Base-by-base conservation (phyloP, 2,797 vertebrate genomes). In the Micrastur ruficollis region DNA sequence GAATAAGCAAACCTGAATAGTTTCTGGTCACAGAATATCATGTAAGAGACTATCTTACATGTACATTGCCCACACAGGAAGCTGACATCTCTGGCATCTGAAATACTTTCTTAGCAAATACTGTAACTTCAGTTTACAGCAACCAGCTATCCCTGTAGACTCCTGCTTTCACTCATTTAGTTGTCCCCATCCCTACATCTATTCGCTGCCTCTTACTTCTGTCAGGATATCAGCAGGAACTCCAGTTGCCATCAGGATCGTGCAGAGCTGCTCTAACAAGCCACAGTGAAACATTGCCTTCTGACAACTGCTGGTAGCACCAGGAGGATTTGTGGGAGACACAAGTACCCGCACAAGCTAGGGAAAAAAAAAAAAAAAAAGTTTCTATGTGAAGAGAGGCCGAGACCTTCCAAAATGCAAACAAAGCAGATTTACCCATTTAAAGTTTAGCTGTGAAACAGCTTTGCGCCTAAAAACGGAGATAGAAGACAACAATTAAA, bases 161-260 rank as follows among this genome's bases (percentile, higher is more conserved):
- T 12, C 36, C 63, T 27, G 27, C 3, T 52, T 8, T 3, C 21
- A 22, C 22, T 31, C 40, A 3, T 2, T 1, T 2, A n/a, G 20
- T 3, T 26, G 1, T 36, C 47, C 32, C 71, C 74, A 19, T 2
- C 66, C 59, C 67, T 8, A 1, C 31, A 16, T 5, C 12, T 47
- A 1, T 2, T 8, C 49, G 7, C 27, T 22, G 31, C 56, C 26
- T 19, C 70, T 98, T 97, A 99, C 99, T 98, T 99, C 99, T 1
- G 99, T 99, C 87, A 99, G 98, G 94, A 99, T 99, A 75, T 99
- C 99, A 31, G 99, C 99, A 84, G 99, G 99, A 79, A 99, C 99
- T 1, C 99, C 99, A 0, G 99, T 99, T 23, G 99, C 99, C 99
- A 99, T 99, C 58, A 99, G 98, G 97, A 99, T 99, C 23, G 99